Evolutionary conservation across 1,140 invertebrate genomes (phyloP).

Genomic region (Sitobion miscanthi): DNA sequence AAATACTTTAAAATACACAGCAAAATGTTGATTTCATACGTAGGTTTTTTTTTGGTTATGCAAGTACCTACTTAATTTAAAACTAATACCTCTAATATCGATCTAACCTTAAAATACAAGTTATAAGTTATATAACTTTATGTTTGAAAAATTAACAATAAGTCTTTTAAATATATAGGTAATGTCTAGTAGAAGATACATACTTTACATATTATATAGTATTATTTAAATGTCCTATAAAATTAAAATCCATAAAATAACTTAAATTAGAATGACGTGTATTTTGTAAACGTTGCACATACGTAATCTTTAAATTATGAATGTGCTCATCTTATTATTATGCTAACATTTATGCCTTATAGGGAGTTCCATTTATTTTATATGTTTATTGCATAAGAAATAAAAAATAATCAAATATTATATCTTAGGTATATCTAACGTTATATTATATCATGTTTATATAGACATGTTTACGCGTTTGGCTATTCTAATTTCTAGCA

Average conservation of each 20-base stretch:
- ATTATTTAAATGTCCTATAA: not conserved
- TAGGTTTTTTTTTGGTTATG: not conserved
- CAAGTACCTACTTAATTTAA: not conserved
- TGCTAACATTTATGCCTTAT: not conserved
- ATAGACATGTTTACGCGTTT: not conserved
- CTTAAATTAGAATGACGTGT: not conserved
- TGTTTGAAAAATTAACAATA: not conserved
- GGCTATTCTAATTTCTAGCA: too few relatives aligned
- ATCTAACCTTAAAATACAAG: not conserved
- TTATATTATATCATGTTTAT: not conserved
- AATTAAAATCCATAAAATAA: not conserved
- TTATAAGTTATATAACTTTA: too few relatives aligned
- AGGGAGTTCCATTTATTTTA: not conserved
- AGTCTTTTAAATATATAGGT: too few relatives aligned
- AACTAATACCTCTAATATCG: not conserved
- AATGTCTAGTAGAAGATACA: too few relatives aligned
- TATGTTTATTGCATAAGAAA: not conserved
- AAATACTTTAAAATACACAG: not conserved
- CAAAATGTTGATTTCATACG: not conserved
- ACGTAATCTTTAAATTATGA: not conserved
- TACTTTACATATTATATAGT: not conserved
- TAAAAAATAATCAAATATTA: not conserved
- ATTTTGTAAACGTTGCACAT: too few relatives aligned
- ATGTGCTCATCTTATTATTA: not conserved
- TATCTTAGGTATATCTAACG: not conserved